Evolutionary conservation across 2,888 invertebrate species (phyloP), one percentile per base, ranked within the genome.

Genomic region (Volucella inanis): DNA sequence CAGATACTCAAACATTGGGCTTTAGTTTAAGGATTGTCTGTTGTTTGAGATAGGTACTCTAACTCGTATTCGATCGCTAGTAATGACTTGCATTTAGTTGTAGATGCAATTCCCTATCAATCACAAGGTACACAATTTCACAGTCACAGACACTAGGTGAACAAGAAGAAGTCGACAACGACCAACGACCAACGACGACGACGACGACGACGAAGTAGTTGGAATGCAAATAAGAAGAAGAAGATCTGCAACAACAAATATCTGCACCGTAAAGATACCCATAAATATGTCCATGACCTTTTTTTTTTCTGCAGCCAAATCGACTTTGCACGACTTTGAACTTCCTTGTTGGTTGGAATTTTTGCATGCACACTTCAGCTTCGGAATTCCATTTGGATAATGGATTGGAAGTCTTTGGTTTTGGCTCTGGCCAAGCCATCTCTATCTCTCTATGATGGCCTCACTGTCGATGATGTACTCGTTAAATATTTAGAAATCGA

Each of bases 311-410:
- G 62, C 54, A 75, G 78, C 70, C 76, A 87, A 87, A 84, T 87
- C 87, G 81, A 65, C 80, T 87, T 87, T 84, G 87, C 87, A 87
- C 87, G 87, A 87, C 87, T 87, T 87, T 87, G 87, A 87, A 87
- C 87, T 87, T 87, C 85, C 85, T 85, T 85, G 85, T 85, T 85
- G 61, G 76, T 22, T 67, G 85, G 85, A 85, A 85, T 85, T 81
- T 85, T 85, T 85, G 81, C 85, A 85, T 85, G 81, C 85, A 77
- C 81, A 77, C 76, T 62, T 22, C 22, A 22, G 76, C 72, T 76
- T 85, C 41, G 85, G 85, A 81, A 85, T 85, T 75, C 67, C 76
- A 76, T 81, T 81, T 22, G 22, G 22, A 22, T 22, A 22, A 3
- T 22, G 22, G 22, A 22, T 22, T 22, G 22, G 22, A 4, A 3